Evolutionary conservation across 2,888 invertebrate genomes (phyloP).

Genomic region (Helobdella robusta): DNA sequence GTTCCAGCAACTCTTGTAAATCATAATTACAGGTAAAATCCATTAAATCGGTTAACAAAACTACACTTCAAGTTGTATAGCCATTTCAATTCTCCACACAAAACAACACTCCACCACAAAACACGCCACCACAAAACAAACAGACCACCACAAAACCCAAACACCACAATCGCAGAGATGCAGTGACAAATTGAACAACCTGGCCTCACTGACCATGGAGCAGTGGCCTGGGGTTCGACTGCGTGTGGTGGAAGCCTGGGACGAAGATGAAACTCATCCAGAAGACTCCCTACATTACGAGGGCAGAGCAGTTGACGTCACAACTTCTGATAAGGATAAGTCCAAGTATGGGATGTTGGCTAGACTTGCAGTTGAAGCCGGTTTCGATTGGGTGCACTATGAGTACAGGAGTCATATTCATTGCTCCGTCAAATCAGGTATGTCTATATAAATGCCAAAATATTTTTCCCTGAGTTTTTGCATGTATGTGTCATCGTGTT

Average conservation of each 20-base stretch:
- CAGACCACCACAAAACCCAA: too few species aligned
- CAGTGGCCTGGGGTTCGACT: slow-evolving; percentile 91
- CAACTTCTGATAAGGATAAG: slow-evolving; percentile 71
- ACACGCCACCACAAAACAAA: too few species aligned
- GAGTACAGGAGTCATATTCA: slow-evolving; percentile 88
- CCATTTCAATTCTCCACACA: too few species aligned
- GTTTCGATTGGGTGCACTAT: slow-evolving; percentile 97
- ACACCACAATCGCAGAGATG: slow-evolving; percentile 69
- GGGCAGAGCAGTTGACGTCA: slow-evolving; percentile 88
- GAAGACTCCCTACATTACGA: slow-evolving; percentile 86
- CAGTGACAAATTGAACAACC: slow-evolving; percentile 83
- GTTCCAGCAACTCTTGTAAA: too few species aligned
- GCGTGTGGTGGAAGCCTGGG: slow-evolving; percentile 90
- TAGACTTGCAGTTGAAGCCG: slow-evolving; percentile 84
- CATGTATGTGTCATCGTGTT: background rate
- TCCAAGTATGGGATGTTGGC: slow-evolving; percentile 93
- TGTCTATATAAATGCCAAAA: slow-evolving; percentile 33
- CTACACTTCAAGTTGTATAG: too few species aligned
- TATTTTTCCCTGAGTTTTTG: background rate
- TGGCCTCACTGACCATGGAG: slow-evolving; percentile 93
- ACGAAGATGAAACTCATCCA: slow-evolving; percentile 67
- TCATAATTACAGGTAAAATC: too few species aligned
- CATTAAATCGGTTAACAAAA: too few species aligned
- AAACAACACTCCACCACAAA: too few species aligned
- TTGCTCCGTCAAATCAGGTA: slow-evolving; percentile 94